These are phyloP conservation scores for Arctopsyche grandis DNA, from an alignment of 1,140 invertebrate genomes.

Conservation along the genomic window DNA sequence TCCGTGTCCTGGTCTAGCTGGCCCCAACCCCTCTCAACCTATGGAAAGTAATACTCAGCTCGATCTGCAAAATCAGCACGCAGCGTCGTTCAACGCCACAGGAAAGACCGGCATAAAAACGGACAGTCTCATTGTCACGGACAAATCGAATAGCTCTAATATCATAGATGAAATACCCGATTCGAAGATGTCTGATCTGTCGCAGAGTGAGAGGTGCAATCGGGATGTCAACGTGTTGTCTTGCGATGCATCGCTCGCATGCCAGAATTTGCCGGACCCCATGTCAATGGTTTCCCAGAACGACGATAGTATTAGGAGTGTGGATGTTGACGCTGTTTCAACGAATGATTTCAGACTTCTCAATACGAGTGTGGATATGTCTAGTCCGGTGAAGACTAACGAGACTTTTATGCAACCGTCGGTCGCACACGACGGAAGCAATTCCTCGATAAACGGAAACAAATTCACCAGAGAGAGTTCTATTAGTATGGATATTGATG, in stretches of 20 bases:
- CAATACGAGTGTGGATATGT: conserved; percentile 30
- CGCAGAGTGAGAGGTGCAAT: conserved; percentile 58
- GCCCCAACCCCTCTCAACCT: conserved; percentile 36
- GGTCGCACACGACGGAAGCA: conserved; percentile 7
- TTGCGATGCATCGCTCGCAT: neutral
- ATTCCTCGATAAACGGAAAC: conserved; percentile 55
- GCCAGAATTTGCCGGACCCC: neutral
- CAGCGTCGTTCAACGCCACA: conserved; percentile 55
- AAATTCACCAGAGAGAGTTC: conserved; percentile 56
- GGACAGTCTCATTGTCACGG: conserved; percentile 64
- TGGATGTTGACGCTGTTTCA: conserved; percentile 59
- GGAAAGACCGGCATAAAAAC: conserved; percentile 62
- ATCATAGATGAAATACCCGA: conserved; percentile 65
- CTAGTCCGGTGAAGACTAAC: conserved; percentile 34
- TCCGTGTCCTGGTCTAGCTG: conserved; percentile 48
- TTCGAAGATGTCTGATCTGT: conserved; percentile 65
- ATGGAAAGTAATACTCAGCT: conserved; percentile 48
- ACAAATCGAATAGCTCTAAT: conserved; percentile 61
- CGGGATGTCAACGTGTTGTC: neutral
- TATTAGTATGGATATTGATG: conserved; percentile 70
- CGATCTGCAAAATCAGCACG: neutral
- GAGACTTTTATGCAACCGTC: conserved; percentile 41
- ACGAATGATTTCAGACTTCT: conserved; percentile 45
- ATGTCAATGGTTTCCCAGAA: neutral
- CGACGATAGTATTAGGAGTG: neutral